Evolutionary conservation across 2,888 invertebrate species (phyloP).

Genomic region (Drosophila mercatorum): DNA sequence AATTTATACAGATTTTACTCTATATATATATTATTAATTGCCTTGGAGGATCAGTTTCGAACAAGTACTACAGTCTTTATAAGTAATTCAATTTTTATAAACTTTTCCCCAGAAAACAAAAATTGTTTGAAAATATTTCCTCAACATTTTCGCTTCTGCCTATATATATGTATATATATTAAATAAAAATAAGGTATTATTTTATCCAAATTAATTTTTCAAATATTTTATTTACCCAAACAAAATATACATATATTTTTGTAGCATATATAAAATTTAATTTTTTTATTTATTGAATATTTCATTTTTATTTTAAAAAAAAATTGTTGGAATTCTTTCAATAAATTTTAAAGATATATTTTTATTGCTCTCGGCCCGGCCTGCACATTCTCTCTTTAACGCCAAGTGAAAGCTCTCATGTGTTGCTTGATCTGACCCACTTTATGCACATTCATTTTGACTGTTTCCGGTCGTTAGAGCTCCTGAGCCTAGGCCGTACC

Average conservation of each 20-base stretch:
- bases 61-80: too few species aligned
- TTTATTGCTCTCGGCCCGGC: background rate
- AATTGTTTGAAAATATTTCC: background rate
- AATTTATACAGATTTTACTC: background rate
- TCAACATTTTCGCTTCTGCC: background rate
- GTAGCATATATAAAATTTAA: too few species aligned
- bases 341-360: slow-evolving; percentile 8
- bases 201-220: background rate
- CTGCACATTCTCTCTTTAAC: slow-evolving; percentile 6
- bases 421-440: slow-evolving; percentile 60
- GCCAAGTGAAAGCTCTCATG: slow-evolving; percentile 4
- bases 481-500: slow-evolving; percentile 37
- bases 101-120: background rate
- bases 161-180: too few species aligned
- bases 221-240: background rate
- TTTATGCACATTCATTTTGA: slow-evolving; percentile 66
- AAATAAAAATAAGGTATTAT: too few species aligned
- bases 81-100: background rate
- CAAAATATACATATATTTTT: background rate
- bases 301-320: too few species aligned
- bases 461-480: slow-evolving; percentile 28
- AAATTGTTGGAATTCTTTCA: too few species aligned
- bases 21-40: background rate
- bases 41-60: background rate
- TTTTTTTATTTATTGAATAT: too few species aligned